phyloP scores from a whole-genome alignment of 2,797 vertebrate genomes.

The Pteropus rufus region DNA sequence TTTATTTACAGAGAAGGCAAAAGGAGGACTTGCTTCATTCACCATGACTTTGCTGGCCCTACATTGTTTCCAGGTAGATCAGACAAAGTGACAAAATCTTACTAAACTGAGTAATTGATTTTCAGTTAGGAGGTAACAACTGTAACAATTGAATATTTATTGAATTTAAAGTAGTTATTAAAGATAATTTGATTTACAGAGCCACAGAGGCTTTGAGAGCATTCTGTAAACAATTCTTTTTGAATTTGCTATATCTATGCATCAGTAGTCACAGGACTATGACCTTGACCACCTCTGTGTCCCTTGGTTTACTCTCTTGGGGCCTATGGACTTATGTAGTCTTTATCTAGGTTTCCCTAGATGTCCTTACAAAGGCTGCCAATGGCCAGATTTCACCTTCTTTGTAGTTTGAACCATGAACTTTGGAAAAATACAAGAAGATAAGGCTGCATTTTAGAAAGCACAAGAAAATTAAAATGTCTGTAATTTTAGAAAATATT shows the following conservation, averaged over 20 bases:
- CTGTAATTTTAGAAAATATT: constrained; percentile 1
- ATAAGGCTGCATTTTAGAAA: not conserved
- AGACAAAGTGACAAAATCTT: not conserved
- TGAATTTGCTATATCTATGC: not conserved
- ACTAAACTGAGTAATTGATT: constrained; percentile 36
- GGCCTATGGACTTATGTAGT: not conserved
- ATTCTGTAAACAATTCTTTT: constrained; percentile 22
- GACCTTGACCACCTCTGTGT: not conserved
- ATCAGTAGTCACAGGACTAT: not conserved
- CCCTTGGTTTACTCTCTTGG: not conserved
- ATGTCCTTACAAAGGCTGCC: not conserved
- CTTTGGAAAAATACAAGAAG: not conserved
- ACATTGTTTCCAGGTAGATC: not conserved
- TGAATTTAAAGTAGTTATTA: constrained; percentile 60
- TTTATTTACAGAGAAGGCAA: not conserved
- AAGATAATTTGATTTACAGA: constrained; percentile 42
- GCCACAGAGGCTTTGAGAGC: not conserved
- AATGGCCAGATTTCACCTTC: not conserved
- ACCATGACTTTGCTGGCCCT: not conserved
- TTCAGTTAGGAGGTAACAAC: constrained; percentile 26
- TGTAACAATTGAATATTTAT: constrained; percentile 53
- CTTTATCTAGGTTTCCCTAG: not conserved
- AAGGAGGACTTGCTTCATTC: not conserved
- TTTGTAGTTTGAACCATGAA: not conserved
- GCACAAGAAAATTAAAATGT: not conserved